Evolutionary conservation across 2,113 vertebrate species (phyloP), one percentile per base, ranked within the genome.

Genomic region (Pangasianodon gigas): DNA sequence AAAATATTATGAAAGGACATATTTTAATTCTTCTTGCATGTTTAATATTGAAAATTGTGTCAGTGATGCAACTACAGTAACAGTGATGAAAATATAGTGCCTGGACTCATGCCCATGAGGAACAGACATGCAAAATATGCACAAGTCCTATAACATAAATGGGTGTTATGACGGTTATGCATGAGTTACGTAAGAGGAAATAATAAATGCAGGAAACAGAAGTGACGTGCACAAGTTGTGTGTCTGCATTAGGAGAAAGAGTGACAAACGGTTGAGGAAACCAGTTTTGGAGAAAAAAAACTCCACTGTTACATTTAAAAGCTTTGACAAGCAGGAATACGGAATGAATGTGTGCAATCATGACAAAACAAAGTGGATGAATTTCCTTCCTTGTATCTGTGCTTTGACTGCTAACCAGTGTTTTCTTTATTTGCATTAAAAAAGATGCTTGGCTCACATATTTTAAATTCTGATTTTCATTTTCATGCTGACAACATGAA

Each of bases 131-230:
- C 7, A 67, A 29, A 85, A 37, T 79, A 8, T 84, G 21, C 52
- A 10, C 4, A 18, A 24, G 51, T 80, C 9, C 4, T 32, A 1
- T n/a, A 54, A 65, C 24, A n/a, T 11, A 9, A 62, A 52, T 11
- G n/a, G 14, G 11, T 52, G 44, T n/a, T 18, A 26, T 24, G 65
- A 41, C 3, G 0, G 51, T 52, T 46, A 10, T 26, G 41, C 65
- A 77, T 41, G 71, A 85, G 51, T 52, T 48, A 29, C 26, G 41
- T 85, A 77, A 79, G 58, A 85, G 58, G 83, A 79, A 89, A 67
- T 89, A 69, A 67, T 89, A 54, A 10, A n/a, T 21, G 24, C 56
- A 89, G 84, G 58, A 86, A 80, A 54, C 26, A 69, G 51, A 65
- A n/a, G 6, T 44, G 74, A 26, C 4, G 4, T 29, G 2, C 26